Percentiles rank a stretch among this genome's conserved stretches.
Evolutionary conservation across 2,888 invertebrate genomes (phyloP).

Genomic region (Pristionchus exspectatus): DNA sequence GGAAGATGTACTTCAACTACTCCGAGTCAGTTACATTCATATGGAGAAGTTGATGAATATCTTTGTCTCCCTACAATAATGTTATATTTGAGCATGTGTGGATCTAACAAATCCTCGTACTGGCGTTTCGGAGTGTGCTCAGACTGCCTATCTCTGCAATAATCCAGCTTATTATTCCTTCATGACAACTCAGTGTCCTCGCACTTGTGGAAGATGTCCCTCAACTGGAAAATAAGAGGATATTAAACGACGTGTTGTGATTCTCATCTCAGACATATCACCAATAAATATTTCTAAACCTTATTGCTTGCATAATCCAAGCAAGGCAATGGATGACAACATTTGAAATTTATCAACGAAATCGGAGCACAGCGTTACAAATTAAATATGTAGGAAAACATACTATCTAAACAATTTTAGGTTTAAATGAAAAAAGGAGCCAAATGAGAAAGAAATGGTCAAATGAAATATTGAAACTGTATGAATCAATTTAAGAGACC

Average conservation of each 20-base stretch:
- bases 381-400: too few relatives aligned
- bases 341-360: neutral
- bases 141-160: neutral
- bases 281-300: neutral
- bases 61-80: neutral
- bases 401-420: too few relatives aligned
- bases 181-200: conserved; percentile 30
- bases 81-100: neutral
- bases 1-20: conserved; percentile 41
- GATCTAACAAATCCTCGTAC: conserved; percentile 20
- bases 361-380: neutral
- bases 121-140: neutral
- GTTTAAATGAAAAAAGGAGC: neutral
- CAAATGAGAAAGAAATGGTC: neutral
- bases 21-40: neutral
- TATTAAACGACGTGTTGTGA: neutral
- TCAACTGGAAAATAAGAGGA: conserved; percentile 10
- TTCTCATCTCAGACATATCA: neutral
- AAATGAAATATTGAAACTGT: neutral
- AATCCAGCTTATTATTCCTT: conserved; percentile 6
- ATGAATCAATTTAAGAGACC: neutral
- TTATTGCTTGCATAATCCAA: neutral
- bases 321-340: neutral
- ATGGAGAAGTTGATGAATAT: neutral
- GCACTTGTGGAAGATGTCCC: conserved; percentile 38